phyloP scores from a whole-genome alignment of 37 sponge, comb jelly and placozoan species.

The Halisarca cf. caerulea region DNA sequence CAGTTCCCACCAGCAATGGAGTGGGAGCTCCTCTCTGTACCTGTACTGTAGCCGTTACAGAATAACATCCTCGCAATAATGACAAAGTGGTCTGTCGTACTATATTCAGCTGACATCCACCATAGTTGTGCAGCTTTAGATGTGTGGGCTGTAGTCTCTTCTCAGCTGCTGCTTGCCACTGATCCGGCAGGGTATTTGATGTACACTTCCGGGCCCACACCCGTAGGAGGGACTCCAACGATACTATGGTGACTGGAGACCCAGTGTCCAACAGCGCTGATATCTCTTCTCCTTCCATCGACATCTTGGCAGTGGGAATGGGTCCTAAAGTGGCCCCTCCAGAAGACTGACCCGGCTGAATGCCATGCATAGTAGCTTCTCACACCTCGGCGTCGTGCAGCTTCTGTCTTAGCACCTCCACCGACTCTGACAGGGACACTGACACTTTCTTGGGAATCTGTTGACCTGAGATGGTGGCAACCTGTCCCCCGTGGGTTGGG shows the following conservation, averaged over 20 bases:
- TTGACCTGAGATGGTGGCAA: neutral
- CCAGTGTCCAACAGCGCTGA: slow-evolving; percentile 57
- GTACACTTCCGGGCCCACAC: neutral
- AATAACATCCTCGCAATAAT: too few species aligned
- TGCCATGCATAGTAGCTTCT: neutral
- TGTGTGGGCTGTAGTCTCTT: neutral
- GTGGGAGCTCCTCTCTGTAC: too few species aligned
- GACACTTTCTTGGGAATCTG: neutral
- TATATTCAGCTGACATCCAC: slow-evolving; percentile 27
- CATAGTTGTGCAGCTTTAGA: neutral
- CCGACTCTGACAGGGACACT: too few species aligned
- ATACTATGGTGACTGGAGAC: slow-evolving; percentile 43
- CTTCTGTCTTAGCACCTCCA: too few species aligned
- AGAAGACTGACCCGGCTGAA: neutral
- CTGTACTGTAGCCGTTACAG: too few species aligned
- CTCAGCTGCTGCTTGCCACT: neutral
- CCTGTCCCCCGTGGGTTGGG: too few species aligned
- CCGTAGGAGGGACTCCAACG: neutral
- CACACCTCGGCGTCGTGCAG: neutral
- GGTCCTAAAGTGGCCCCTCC: slow-evolving; percentile 28
- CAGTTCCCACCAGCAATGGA: too few species aligned
- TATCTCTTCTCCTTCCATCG: slow-evolving; percentile 26
- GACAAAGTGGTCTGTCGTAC: slow-evolving; percentile 14
- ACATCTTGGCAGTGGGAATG: slow-evolving; percentile 1
- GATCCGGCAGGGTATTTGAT: neutral